Percentiles rank a stretch among this genome's conserved stretches.
Evolutionary conservation across 2,797 vertebrate genomes (phyloP).

Genomic region (Benthosema pterotum): DNA sequence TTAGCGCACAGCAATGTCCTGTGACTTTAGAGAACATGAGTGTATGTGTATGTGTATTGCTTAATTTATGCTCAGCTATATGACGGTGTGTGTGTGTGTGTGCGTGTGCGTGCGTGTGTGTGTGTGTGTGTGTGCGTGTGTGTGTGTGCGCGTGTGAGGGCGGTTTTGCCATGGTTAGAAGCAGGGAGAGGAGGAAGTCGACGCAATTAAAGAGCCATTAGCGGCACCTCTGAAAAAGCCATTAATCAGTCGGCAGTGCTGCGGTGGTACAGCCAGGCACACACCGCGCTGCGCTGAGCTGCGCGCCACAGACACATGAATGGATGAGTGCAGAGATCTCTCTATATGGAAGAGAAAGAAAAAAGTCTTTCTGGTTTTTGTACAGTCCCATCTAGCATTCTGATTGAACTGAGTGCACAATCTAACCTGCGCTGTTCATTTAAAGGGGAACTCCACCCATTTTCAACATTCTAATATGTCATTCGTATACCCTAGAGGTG

Average conservation of each 20-base stretch:
- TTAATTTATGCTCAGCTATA: no score
- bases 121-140: no score
- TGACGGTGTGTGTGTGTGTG: no score
- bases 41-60: neutral
- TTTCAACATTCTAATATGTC: no score
- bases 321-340: conserved; percentile 60
- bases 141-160: neutral
- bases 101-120: no score
- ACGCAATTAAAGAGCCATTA: conserved; percentile 82
- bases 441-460: no score
- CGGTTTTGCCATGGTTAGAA: conserved; percentile 17
- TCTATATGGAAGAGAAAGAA: conserved; percentile 50
- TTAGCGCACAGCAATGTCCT: conserved; percentile 32
- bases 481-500: no score
- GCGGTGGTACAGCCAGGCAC: conserved; percentile 52
- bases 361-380: conserved; percentile 43
- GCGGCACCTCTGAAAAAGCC: conserved; percentile 72
- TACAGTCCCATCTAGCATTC: conserved; percentile 7
- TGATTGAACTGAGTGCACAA: neutral
- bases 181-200: conserved; percentile 64
- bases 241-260: conserved; percentile 73
- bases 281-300: no score
- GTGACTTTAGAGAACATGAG: conserved; percentile 23
- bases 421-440: no score
- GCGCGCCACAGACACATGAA: conserved; percentile 59